A percentile compares a stretch with the other conserved stretches of the same genome.
phyloP scores from a whole-genome alignment of 2,113 vertebrate species.

The Bubalus kerabau region DNA sequence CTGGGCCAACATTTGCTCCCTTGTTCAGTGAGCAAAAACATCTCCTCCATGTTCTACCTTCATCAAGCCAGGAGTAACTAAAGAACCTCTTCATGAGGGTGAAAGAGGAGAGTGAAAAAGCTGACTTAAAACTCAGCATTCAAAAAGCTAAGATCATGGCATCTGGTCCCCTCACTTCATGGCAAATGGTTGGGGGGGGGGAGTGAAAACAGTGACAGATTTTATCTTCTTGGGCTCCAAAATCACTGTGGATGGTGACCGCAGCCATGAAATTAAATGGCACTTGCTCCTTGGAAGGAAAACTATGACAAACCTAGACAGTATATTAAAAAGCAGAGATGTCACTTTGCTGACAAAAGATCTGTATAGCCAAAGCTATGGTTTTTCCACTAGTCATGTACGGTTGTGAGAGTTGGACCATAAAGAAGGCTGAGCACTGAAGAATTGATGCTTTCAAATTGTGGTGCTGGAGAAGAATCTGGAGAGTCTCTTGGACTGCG shows the following conservation, averaged over 20 bases:
- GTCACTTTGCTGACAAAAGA: background rate
- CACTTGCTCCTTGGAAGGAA: background rate
- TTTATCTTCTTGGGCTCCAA: background rate
- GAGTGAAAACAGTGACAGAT: background rate
- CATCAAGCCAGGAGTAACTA: background rate
- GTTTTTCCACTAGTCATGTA: background rate
- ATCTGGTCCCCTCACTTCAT: background rate
- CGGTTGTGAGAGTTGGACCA: background rate
- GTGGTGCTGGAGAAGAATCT: background rate
- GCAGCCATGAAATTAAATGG: background rate
- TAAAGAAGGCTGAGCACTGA: background rate
- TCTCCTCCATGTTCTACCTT: background rate
- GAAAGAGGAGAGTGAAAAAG: background rate
- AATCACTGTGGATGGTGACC: background rate
- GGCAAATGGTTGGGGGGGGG: background rate
- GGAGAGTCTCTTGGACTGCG: background rate
- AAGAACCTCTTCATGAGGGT: background rate
- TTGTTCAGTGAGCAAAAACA: background rate
- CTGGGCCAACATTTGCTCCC: background rate
- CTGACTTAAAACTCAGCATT: background rate
- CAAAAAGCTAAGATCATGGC: background rate
- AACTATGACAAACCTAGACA: background rate
- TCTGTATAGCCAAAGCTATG: background rate
- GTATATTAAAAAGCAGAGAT: background rate
- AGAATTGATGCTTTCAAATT: background rate